These are phyloP conservation scores for Mallotus villosus DNA, from an alignment of 2,797 vertebrate genomes.

Conservation along the genomic window DNA sequence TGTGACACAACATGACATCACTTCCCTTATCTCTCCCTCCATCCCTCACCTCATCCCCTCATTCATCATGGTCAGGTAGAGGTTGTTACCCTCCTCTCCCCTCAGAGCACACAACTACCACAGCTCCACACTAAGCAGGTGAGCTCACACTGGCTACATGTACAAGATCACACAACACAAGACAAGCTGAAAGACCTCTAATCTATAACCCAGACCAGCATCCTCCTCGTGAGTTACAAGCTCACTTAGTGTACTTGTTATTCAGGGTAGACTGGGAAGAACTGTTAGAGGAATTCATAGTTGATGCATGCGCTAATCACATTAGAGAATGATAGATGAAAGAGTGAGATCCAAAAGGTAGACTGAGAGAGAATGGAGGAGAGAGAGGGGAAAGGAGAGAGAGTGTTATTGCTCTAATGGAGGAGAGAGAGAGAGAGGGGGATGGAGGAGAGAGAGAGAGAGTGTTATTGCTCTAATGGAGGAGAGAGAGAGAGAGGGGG, in stretches of 20 bases:
- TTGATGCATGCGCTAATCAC: too few relatives aligned
- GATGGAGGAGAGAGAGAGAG: constrained; percentile 4
- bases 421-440: too few relatives aligned
- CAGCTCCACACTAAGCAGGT: neutral
- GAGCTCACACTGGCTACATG: too few relatives aligned
- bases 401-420: constrained; percentile 10
- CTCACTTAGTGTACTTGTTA: too few relatives aligned
- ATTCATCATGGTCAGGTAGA: constrained; percentile 34
- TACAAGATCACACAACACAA: too few relatives aligned
- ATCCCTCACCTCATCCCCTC: neutral
- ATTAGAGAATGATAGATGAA: too few relatives aligned
- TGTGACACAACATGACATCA: neutral
- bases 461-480: constrained; percentile 37
- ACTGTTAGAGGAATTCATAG: too few relatives aligned
- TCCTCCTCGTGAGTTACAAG: too few relatives aligned
- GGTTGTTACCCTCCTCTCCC: constrained; percentile 25
- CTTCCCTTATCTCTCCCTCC: neutral
- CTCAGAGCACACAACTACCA: constrained; percentile 14
- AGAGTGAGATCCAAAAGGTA: neutral
- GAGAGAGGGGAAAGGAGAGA: neutral
- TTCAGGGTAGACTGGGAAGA: too few relatives aligned
- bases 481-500: constrained; percentile 36
- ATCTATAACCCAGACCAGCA: too few relatives aligned
- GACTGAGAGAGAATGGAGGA: neutral
- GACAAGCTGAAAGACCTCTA: too few relatives aligned